Base-by-base conservation (phyloP, 2,797 vertebrate species). In the Heliangelus exortis region DNA sequence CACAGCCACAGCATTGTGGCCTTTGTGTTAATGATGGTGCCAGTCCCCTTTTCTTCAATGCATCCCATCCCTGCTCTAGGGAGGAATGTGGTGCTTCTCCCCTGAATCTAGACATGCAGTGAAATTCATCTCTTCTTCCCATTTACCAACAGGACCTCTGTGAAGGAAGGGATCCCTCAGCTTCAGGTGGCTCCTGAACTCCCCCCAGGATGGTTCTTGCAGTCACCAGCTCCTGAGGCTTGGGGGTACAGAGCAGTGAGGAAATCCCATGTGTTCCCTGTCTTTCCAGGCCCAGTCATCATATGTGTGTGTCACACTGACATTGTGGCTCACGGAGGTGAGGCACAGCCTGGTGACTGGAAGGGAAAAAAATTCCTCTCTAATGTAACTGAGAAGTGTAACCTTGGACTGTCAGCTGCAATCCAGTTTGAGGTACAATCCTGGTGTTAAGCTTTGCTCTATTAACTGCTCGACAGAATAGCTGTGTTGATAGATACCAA, bases 201-300 rank as follows among this genome's bases (percentile, higher is more conserved):
- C 33, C 29, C 15, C 50, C 9, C 33, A 26, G 63, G 21, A 33
- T 15, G 6, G 9, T 9, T 25, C 61, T 58, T 66, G 47, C 13
- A 12, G 29, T 10, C 34, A 14, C 18, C 41, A 45, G n/a, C 29
- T 0, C 1, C 66, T 26, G 77, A 33, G 25, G 34, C 34, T 50
- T 22, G 5, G 28, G 54, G 69, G 5, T 5, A 5, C 13, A 7
- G n/a, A 16, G 12, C 74, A 33, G 15, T 26, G 76, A 74, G 75
- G n/a, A 51, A 19, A 19, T 1, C 19, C 43, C 0, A 0, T 10
- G 48, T 20, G 33, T 19, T 76, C 8, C 1, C 23, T 0, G 0
- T 6, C 33, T 65, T 74, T 67, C 57, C 69, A 63, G 41, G 26
- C 20, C 33, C 41, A 39, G 0, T 26, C 26, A 15, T 22, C n/a